phyloP scores from a whole-genome alignment of 2,113 vertebrate genomes.

The Neotragus pygmaeus region DNA sequence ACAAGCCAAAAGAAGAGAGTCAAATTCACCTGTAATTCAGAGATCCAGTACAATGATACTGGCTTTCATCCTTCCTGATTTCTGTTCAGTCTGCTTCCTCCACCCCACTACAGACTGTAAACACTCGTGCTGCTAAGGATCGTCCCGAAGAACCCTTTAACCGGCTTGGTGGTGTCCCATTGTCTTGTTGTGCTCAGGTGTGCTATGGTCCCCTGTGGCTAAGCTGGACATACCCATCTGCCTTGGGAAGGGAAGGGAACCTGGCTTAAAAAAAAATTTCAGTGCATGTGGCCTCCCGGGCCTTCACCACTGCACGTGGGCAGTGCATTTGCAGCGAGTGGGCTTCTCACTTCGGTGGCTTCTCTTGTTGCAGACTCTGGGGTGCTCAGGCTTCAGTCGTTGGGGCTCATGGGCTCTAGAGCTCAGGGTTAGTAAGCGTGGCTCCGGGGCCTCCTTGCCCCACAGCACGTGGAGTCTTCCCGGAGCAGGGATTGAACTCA shows the following conservation, averaged over 20 bases:
- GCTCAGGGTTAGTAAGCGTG: background rate
- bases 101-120: too few relatives aligned
- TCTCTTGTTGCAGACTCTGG: background rate
- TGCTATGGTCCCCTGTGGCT: fast-evolving
- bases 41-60: fast-evolving
- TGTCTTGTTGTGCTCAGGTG: background rate
- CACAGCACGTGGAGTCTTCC: background rate
- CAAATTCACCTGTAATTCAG: background rate
- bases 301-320: background rate
- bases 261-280: background rate
- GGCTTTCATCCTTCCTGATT: background rate
- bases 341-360: background rate
- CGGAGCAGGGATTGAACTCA: background rate
- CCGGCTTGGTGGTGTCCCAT: fast-evolving
- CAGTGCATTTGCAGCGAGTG: background rate
- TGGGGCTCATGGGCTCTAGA: background rate
- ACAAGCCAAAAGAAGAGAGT: background rate
- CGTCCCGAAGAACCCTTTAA: background rate
- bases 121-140: fast-evolving
- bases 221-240: fast-evolving
- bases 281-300: background rate
- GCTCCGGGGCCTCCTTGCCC: background rate
- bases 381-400: background rate
- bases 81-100: background rate
- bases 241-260: background rate